Conservation (phyloP, 30 jellyfish, hydroid and myxozoan species). For the Clytia hemisphaerica region DNA sequence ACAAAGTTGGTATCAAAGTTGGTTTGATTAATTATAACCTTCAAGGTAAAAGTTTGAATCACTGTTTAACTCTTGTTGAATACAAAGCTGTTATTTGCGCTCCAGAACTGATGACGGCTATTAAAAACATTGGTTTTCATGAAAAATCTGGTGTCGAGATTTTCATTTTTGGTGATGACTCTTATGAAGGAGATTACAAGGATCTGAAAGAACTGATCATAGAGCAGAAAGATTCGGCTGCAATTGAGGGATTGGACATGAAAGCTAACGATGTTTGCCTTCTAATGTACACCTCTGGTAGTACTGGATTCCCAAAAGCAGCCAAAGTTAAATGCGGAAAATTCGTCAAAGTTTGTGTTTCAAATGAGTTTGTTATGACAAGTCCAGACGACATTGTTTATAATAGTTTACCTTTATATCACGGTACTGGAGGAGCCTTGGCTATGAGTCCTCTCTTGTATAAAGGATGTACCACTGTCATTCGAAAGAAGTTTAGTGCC, state of each 20-base stretch:
- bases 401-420: not conserved
- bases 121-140: no score
- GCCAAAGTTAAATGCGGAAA: not conserved
- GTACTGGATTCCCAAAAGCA: constrained; percentile 21
- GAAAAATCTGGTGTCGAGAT: no score
- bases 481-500: constrained; percentile 5
- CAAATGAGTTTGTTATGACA: not conserved
- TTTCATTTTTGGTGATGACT: no score
- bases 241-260: no score
- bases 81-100: constrained; percentile 19
- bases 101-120: no score
- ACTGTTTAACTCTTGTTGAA: constrained; percentile 36
- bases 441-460: not conserved
- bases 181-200: no score
- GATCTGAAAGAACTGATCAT: no score
- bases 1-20: constrained; percentile 49
- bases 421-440: not conserved
- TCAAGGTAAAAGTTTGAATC: constrained; percentile 54
- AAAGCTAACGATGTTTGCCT: no score
- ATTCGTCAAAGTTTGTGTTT: not conserved
- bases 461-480: not conserved
- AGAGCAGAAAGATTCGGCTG: no score
- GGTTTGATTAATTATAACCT: constrained; percentile 50
- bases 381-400: not conserved
- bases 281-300: constrained; percentile 14